Evolutionary conservation across 2,888 invertebrate genomes (phyloP).

Genomic region (Drosophila dives): DNA sequence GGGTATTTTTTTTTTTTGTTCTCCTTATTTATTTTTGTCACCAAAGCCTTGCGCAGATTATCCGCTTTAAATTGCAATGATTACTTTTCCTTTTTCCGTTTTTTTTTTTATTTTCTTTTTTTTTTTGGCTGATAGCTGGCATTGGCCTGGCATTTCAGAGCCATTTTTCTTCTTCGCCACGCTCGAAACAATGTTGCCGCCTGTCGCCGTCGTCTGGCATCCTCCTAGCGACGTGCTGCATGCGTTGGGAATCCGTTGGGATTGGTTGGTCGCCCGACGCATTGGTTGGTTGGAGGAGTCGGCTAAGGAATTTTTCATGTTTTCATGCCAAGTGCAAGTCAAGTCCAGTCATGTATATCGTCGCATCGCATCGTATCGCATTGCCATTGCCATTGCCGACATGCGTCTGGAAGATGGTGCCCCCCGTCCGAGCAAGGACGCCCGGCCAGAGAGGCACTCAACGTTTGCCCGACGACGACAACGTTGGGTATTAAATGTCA

Average conservation of each 20-base stretch:
- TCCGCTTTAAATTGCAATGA: constrained; percentile 84
- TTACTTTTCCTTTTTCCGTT: constrained; percentile 65
- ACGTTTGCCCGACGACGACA: constrained; percentile 32
- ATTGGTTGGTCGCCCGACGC: constrained; percentile 20
- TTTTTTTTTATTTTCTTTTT: constrained; percentile 14
- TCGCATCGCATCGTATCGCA: constrained; percentile 73
- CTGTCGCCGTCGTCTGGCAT: constrained; percentile 52
- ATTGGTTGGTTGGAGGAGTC: constrained; percentile 27
- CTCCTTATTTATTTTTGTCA: constrained; percentile 53
- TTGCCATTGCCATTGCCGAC: constrained; percentile 61
- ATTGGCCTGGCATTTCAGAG: constrained; percentile 73
- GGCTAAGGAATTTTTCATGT: constrained; percentile 82
- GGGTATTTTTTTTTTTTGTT: constrained; percentile 24
- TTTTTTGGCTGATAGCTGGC: constrained; percentile 39
- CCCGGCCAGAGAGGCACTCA: constrained; percentile 43
- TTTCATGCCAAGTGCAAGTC: constrained; percentile 81
- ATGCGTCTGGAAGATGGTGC: constrained; percentile 63
- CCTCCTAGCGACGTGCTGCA: constrained; percentile 23
- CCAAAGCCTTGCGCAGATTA: constrained; percentile 76
- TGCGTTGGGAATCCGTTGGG: constrained; percentile 36
- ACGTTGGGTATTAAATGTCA: constrained; percentile 81
- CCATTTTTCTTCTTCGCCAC: constrained; percentile 78
- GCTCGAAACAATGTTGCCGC: constrained; percentile 76
- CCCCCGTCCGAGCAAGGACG: constrained; percentile 13
- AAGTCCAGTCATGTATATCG: constrained; percentile 81